Evolutionary conservation across 2,797 vertebrate species (phyloP).

Genomic region (Odontamblyopus lacepedii): DNA sequence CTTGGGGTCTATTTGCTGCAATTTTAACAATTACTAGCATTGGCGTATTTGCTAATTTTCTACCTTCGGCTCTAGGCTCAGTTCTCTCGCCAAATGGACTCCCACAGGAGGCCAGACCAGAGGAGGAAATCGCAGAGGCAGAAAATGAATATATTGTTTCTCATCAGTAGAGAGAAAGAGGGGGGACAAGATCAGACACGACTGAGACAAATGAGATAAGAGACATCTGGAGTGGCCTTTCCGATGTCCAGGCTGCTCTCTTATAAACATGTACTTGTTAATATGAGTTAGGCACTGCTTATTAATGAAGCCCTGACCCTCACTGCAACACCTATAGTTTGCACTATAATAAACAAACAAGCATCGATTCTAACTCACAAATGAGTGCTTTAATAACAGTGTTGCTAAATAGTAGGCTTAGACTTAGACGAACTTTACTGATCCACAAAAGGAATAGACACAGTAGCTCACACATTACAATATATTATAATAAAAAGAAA

Average conservation of each 20-base stretch:
- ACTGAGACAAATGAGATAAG: constrained; percentile 54
- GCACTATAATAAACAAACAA: no score
- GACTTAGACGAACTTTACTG: no score
- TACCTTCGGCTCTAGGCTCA: constrained; percentile 44
- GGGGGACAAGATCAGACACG: constrained; percentile 47
- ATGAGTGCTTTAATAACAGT: no score
- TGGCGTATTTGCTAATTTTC: constrained; percentile 60
- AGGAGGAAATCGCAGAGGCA: constrained; percentile 35
- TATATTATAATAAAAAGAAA: no score
- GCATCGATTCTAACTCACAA: no score
- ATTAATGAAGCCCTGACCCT: constrained; percentile 14
- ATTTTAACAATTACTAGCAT: constrained; percentile 65
- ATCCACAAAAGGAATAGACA: no score
- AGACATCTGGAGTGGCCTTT: constrained; percentile 28
- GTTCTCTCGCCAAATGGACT: constrained; percentile 46
- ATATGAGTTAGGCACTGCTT: constrained; percentile 14
- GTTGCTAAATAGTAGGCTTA: no score
- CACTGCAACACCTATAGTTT: not conserved
- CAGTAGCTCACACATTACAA: no score
- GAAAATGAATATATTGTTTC: constrained; percentile 63
- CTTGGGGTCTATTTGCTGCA: constrained; percentile 64
- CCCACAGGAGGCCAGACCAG: constrained; percentile 50
- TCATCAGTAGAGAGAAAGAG: constrained; percentile 55
- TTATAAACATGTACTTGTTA: constrained; percentile 37
- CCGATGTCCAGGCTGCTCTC: not conserved